Percentiles rank a stretch among this genome's conserved stretches.
Conservation (phyloP, 2,113 vertebrate species). For the Melanocharis versteri region DNA sequence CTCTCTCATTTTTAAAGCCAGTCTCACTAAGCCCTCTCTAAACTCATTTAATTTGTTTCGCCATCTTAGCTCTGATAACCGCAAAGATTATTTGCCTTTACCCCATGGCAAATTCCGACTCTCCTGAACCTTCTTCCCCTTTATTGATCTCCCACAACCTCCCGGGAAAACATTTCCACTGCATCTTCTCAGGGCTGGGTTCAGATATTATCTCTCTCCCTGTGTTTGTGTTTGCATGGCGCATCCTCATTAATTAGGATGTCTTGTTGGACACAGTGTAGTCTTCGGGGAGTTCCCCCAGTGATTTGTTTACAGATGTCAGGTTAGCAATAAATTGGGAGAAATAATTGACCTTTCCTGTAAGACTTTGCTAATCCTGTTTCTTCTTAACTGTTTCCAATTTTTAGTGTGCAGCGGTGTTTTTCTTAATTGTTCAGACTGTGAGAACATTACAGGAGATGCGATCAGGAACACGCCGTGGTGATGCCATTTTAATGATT, state of each 20-base stretch:
- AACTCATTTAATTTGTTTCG: not conserved
- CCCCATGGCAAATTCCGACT: not conserved
- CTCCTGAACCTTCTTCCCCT: not conserved
- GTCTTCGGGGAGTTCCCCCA: not conserved
- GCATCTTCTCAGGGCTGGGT: not conserved
- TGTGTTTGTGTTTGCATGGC: not conserved
- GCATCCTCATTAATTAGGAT: slow-evolving; percentile 43
- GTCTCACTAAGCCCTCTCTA: not conserved
- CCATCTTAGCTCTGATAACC: not conserved
- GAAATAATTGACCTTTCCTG: slow-evolving; percentile 62
- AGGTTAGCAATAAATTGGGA: slow-evolving; percentile 49
- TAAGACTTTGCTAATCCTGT: slow-evolving; percentile 53
- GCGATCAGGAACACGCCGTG: not conserved
- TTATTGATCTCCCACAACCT: not conserved
- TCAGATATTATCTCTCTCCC: not conserved
- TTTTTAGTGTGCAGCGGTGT: not conserved
- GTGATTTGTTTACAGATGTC: slow-evolving; percentile 65
- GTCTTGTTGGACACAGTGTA: slow-evolving; percentile 5
- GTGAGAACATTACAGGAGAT: slow-evolving; percentile 21
- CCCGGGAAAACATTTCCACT: not conserved
- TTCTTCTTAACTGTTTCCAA: slow-evolving; percentile 33
- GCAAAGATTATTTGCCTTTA: not conserved
- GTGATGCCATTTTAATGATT: slow-evolving; percentile 52
- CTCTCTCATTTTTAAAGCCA: not conserved
- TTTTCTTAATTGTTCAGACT: slow-evolving; percentile 50